A percentile compares a stretch with the other conserved stretches of the same genome.
Evolutionary conservation across 2,797 vertebrate species (phyloP).

Genomic region (Brachymystax lenok): DNA sequence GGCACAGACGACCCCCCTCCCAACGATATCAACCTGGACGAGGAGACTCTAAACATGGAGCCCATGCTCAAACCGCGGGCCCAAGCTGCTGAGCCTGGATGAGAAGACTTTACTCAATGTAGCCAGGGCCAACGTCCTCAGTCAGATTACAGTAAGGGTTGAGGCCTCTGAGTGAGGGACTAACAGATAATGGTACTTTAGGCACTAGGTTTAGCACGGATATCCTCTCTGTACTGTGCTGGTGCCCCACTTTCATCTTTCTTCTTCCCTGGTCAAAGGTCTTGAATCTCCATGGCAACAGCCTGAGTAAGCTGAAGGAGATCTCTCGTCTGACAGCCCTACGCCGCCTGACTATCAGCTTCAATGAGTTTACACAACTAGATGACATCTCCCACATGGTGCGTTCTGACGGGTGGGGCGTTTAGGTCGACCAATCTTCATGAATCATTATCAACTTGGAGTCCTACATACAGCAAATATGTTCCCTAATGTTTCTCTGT

Average conservation of each 20-base stretch:
- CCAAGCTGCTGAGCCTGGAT: slow-evolving; percentile 78
- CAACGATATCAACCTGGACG: slow-evolving; percentile 60
- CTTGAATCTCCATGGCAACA: slow-evolving; percentile 85
- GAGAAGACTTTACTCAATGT: slow-evolving; percentile 76
- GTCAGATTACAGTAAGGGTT: slow-evolving; percentile 82
- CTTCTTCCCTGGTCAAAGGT: slow-evolving; percentile 58
- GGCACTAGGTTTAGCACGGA: neutral
- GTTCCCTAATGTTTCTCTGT: neutral
- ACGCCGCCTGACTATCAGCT: slow-evolving; percentile 80
- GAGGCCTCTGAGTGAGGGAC: neutral
- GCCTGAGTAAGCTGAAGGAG: slow-evolving; percentile 79
- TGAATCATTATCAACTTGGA: neutral
- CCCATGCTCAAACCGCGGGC: slow-evolving; percentile 72
- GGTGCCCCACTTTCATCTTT: neutral
- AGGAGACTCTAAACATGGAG: slow-evolving; percentile 77
- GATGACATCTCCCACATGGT: slow-evolving; percentile 83
- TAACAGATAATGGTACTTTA: neutral
- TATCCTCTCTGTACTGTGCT: neutral
- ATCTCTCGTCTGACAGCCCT: slow-evolving; percentile 76
- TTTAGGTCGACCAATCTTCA: neutral
- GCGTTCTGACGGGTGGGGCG: slow-evolving; percentile 34
- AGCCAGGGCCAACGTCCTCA: slow-evolving; percentile 76
- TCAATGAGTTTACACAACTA: slow-evolving; percentile 82
- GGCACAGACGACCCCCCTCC: slow-evolving; percentile 14
- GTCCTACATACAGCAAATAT: neutral